These are phyloP conservation scores for Leptopilina myrica DNA, from an alignment of 2,888 invertebrate species.

Conservation along the genomic window DNA sequence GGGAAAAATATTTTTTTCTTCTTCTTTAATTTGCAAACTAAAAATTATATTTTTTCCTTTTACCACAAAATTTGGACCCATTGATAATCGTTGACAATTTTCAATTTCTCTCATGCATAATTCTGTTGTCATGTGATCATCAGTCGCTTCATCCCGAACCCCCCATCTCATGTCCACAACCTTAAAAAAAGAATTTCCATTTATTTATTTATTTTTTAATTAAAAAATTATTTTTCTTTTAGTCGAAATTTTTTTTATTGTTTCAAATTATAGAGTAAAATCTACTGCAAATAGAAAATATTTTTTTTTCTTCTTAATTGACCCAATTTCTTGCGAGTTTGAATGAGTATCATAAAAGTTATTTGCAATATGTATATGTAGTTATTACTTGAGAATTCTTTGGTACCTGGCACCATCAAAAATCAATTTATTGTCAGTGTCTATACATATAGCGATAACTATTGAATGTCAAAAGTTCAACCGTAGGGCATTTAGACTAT, in stretches of 20 bases:
- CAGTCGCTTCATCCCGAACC: conserved; percentile 97
- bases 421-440: conserved; percentile 55
- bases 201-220: not conserved
- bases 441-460: conserved; percentile 24
- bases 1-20: not conserved
- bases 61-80: conserved; percentile 98
- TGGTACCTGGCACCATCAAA: conserved; percentile 58
- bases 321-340: not conserved
- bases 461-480: conserved; percentile 30
- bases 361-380: not conserved
- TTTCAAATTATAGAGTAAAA: not conserved
- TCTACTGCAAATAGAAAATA: not conserved
- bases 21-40: not conserved
- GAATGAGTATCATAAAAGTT: conserved; percentile 3
- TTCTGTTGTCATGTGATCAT: conserved; percentile 99
- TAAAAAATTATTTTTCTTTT: not conserved
- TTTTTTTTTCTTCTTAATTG: not conserved
- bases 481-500: not conserved
- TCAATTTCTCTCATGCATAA: conserved; percentile 98
- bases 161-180: conserved; percentile 99
- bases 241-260: not conserved
- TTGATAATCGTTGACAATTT: conserved; percentile 97
- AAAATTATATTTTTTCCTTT: conserved; percentile 55
- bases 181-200: conserved; percentile 75
- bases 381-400: not conserved